phyloP scores from a whole-genome alignment of 2,888 invertebrate species.

The Drosophila cyrtoloma region DNA sequence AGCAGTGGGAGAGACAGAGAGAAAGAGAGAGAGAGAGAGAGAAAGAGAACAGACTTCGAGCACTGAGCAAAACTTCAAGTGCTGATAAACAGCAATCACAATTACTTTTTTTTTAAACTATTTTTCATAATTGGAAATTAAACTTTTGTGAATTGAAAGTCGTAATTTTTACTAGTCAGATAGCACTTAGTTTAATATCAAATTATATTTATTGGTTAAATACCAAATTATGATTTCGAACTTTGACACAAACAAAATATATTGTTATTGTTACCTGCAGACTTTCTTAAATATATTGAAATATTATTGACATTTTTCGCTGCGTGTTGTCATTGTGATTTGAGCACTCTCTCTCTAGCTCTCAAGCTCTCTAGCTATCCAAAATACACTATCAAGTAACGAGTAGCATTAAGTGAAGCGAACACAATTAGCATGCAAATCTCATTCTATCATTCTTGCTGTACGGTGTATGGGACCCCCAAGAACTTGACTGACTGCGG shows the following conservation, averaged over 20 bases:
- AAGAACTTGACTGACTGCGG: constrained; percentile 21
- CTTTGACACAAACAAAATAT: not conserved
- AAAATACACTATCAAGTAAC: not conserved
- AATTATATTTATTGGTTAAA: not conserved
- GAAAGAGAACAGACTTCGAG: no score
- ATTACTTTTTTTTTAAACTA: not conserved
- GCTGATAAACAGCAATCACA: not conserved
- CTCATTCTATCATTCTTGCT: not conserved
- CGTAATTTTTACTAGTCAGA: not conserved
- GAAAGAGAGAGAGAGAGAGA: not conserved
- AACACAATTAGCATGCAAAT: not conserved
- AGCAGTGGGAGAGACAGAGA: not conserved
- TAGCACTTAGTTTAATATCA: not conserved
- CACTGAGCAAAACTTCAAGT: not conserved
- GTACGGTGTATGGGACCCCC: not conserved
- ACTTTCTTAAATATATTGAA: not conserved
- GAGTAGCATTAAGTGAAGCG: not conserved
- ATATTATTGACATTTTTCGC: not conserved
- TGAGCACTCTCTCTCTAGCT: not conserved
- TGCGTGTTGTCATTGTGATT: not conserved
- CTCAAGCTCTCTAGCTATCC: not conserved
- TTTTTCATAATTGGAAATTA: not conserved
- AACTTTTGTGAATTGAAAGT: not conserved
- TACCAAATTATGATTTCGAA: not conserved
- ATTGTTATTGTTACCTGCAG: not conserved